A percentile compares a stretch with the other conserved stretches of the same genome.
Evolutionary conservation across 2,113 vertebrate genomes (phyloP).

Genomic region (Hemicordylus capensis): DNA sequence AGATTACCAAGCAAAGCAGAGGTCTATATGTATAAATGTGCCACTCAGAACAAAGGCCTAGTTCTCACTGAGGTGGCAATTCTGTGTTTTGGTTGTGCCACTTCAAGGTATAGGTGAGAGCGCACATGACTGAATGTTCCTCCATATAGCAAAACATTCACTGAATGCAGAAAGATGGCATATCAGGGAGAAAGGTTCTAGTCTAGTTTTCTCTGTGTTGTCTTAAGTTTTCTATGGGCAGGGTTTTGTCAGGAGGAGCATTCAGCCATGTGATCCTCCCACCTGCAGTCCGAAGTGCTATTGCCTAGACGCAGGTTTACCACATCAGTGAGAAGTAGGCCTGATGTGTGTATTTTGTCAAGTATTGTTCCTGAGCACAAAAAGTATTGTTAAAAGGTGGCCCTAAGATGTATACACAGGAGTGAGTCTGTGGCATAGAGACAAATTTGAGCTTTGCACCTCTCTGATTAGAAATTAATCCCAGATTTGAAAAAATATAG

Average conservation of each 20-base stretch:
- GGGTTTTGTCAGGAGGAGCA: not conserved
- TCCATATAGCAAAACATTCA: not conserved
- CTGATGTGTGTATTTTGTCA: not conserved
- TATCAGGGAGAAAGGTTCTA: not conserved
- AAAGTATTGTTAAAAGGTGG: not conserved
- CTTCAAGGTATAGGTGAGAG: too few relatives aligned
- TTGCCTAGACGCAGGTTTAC: not conserved
- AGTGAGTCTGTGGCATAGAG: too few relatives aligned
- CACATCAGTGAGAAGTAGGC: not conserved
- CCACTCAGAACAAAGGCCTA: too few relatives aligned
- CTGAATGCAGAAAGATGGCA: not conserved
- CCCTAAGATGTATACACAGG: not conserved
- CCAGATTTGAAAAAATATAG: not conserved
- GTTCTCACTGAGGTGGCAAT: too few relatives aligned
- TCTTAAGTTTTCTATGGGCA: not conserved
- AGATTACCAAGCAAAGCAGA: too few relatives aligned
- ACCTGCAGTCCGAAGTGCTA: not conserved
- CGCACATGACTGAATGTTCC: not conserved
- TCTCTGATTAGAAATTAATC: not conserved
- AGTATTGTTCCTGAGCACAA: not conserved
- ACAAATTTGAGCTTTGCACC: not conserved
- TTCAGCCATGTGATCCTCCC: not conserved
- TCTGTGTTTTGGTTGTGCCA: too few relatives aligned
- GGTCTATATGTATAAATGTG: too few relatives aligned
- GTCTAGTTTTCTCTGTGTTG: not conserved